Percentiles rank a stretch among this genome's conserved stretches.
phyloP scores from a whole-genome alignment of 2,113 vertebrate genomes.

The Eclectus roratus region DNA sequence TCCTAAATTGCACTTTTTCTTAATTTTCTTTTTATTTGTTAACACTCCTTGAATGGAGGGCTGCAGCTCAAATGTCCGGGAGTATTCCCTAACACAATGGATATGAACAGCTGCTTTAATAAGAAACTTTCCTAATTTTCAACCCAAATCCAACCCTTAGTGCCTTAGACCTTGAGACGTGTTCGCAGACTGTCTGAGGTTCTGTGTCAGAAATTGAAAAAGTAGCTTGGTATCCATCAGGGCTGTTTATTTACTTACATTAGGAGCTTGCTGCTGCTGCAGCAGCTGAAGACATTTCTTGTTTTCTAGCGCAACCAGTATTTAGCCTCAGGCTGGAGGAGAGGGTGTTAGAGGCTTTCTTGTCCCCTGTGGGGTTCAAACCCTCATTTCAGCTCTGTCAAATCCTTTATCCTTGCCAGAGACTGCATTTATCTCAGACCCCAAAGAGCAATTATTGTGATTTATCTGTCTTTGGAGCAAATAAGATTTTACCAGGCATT shows the following conservation, averaged over 20 bases:
- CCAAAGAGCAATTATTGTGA: constrained; percentile 27
- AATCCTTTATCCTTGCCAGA: constrained; percentile 23
- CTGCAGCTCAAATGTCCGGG: background rate
- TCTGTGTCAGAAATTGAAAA: background rate
- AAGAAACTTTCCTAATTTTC: background rate
- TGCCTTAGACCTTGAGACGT: background rate
- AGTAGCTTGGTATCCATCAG: background rate
- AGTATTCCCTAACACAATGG: background rate
- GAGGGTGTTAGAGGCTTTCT: background rate
- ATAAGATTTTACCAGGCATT: constrained; percentile 34
- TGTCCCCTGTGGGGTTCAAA: background rate
- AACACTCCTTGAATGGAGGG: background rate
- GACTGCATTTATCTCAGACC: constrained; percentile 31
- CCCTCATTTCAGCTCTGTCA: background rate
- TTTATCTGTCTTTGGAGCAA: constrained; percentile 20
- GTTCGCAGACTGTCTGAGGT: background rate
- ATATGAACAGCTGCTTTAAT: background rate
- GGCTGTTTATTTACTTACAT: background rate
- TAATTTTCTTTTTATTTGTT: background rate
- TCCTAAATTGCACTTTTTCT: background rate
- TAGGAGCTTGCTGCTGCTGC: background rate
- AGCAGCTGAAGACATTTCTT: background rate
- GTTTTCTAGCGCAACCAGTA: background rate
- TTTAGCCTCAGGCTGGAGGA: background rate
- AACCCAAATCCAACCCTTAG: background rate